phyloP scores from a whole-genome alignment of 2,888 invertebrate genomes.

The Gortyna flavago region DNA sequence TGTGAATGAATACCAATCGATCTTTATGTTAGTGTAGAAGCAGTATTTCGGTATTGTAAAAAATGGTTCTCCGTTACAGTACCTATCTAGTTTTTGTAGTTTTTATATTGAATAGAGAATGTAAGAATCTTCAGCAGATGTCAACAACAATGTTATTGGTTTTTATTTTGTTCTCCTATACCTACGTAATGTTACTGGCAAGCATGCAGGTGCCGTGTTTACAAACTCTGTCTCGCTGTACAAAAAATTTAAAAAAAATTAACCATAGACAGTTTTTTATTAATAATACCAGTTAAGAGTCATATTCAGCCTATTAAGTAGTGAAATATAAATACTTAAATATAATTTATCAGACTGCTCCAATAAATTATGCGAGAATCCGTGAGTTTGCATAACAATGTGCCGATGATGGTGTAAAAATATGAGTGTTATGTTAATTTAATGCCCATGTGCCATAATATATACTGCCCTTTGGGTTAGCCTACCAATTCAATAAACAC shows the following conservation, averaged over 20 bases:
- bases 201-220: constrained; percentile 61
- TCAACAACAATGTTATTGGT: constrained; percentile 57
- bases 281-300: constrained; percentile 37
- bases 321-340: constrained; percentile 61
- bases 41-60: constrained; percentile 87
- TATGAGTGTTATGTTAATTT: constrained; percentile 79
- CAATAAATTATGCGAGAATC: constrained; percentile 54
- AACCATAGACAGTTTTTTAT: constrained; percentile 33
- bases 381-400: constrained; percentile 70
- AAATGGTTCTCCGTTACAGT: constrained; percentile 81
- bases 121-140: constrained; percentile 73
- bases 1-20: constrained; percentile 82
- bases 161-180: constrained; percentile 62
- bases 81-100: constrained; percentile 85
- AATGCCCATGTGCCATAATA: constrained; percentile 87
- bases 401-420: constrained; percentile 78
- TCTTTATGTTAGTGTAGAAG: constrained; percentile 83
- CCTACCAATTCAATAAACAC: constrained; percentile 79
- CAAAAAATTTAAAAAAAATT: constrained; percentile 25
- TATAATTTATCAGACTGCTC: constrained; percentile 59
- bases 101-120: constrained; percentile 83
- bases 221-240: constrained; percentile 65
- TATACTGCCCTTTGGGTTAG: constrained; percentile 77
- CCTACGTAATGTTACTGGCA: constrained; percentile 60
- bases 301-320: constrained; percentile 55